Percentiles rank a stretch among this genome's conserved stretches.
These are phyloP conservation scores for Otis tarda DNA, from an alignment of 2,113 vertebrate genomes.

Conservation along the genomic window DNA sequence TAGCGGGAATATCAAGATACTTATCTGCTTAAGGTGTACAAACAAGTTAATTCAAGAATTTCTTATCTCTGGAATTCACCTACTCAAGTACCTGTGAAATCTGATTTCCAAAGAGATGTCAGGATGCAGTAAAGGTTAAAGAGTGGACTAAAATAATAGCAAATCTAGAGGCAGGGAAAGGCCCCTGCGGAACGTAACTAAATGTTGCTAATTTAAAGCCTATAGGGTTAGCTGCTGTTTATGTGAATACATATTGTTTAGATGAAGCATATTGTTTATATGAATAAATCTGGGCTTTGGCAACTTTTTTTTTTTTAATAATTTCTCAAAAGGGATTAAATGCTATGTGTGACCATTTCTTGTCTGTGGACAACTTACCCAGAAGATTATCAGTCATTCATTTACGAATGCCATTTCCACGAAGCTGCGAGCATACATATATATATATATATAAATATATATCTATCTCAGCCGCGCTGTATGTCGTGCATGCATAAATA, in stretches of 20 bases:
- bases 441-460: not conserved
- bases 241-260: not conserved
- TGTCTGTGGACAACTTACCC: not conserved
- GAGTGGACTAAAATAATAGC: not conserved
- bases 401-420: slow-evolving; percentile 34
- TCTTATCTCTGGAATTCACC: slow-evolving; percentile 69
- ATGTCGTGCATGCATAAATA: slow-evolving; percentile 69
- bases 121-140: not conserved
- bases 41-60: slow-evolving; percentile 70
- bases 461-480: not conserved
- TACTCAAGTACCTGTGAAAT: slow-evolving; percentile 66
- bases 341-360: not conserved
- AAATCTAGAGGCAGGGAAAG: not conserved
- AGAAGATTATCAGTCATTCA: slow-evolving; percentile 15
- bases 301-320: not conserved
- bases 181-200: not conserved
- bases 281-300: not conserved
- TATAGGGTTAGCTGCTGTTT: not conserved
- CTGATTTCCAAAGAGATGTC: slow-evolving; percentile 48
- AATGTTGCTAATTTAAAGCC: slow-evolving; percentile 13
- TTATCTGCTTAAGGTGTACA: slow-evolving; percentile 63
- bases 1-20: slow-evolving; percentile 60
- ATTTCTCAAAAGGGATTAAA: slow-evolving; percentile 22
- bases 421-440: not conserved
- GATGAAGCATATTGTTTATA: not conserved